Evolutionary conservation across 2,888 invertebrate genomes (phyloP).

Genomic region (Noctua janthe): DNA sequence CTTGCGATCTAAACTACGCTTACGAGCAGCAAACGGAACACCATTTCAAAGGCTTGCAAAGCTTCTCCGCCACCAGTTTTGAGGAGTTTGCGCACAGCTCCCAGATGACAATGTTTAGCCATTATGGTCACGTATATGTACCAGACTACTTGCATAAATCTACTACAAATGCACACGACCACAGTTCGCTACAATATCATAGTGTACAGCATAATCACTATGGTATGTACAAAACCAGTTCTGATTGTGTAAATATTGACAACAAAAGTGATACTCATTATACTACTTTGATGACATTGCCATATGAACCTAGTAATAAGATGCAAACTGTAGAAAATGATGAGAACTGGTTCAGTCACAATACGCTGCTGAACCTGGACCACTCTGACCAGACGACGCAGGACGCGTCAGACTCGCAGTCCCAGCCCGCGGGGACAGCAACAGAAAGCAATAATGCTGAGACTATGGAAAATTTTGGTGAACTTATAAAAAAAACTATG

Average conservation of each 20-base stretch:
- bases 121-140: conserved; percentile 87
- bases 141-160: conserved; percentile 86
- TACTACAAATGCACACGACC: conserved; percentile 77
- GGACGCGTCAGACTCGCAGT: conserved; percentile 77
- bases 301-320: conserved; percentile 92
- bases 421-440: conserved; percentile 70
- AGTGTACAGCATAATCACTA: conserved; percentile 82
- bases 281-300: conserved; percentile 92
- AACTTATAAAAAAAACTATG: conserved; percentile 97
- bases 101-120: conserved; percentile 88
- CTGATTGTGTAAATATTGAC: conserved; percentile 85
- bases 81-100: conserved; percentile 90
- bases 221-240: conserved; percentile 83
- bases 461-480: conserved; percentile 94
- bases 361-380: conserved; percentile 83
- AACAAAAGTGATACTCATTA: conserved; percentile 90
- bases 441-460: conserved; percentile 77
- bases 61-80: conserved; percentile 88
- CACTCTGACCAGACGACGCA: conserved; percentile 82
- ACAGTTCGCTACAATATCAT: conserved; percentile 82
- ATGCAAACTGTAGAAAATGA: conserved; percentile 91
- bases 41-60: conserved; percentile 85
- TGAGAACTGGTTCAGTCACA: conserved; percentile 89
- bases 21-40: conserved; percentile 82
- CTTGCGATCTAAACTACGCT: conserved; percentile 86